Conservation (phyloP, 1,140 invertebrate species). For the Diabrotica virgifera region DNA sequence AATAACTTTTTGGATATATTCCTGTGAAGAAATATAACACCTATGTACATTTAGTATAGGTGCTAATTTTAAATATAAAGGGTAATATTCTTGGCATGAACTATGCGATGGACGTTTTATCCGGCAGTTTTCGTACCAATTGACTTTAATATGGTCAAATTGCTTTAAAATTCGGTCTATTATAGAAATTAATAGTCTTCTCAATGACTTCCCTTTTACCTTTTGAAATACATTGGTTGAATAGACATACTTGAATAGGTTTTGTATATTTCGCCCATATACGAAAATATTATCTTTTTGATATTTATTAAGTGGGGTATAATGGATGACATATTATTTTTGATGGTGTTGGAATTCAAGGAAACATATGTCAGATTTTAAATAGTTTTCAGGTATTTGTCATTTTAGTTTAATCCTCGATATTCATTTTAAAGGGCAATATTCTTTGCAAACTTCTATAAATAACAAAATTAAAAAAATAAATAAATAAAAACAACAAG, state of each 20-base stretch:
- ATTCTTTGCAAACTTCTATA: too few species aligned
- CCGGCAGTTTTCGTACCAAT: constrained; percentile 30
- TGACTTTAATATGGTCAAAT: constrained; percentile 47
- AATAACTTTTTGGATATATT: not conserved
- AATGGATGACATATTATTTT: constrained; percentile 13
- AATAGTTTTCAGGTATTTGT: not conserved
- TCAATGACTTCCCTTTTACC: constrained; percentile 8
- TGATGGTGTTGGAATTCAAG: constrained; percentile 8
- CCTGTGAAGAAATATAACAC: not conserved
- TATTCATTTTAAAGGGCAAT: too few species aligned
- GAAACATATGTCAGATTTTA: constrained; percentile 1
- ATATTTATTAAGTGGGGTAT: constrained; percentile 17
- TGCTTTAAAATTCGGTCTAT: constrained; percentile 44
- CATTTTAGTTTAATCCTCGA: too few species aligned
- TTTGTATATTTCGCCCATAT: constrained; percentile 9
- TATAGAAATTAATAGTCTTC: constrained; percentile 37
- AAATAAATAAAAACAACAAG: too few species aligned
- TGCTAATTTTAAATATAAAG: not conserved
- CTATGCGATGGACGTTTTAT: not conserved
- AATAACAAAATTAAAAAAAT: too few species aligned
- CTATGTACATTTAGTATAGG: not conserved
- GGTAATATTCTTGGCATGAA: not conserved
- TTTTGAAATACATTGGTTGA: constrained; percentile 17
- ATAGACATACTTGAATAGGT: constrained; percentile 12
- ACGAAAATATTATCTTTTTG: constrained; percentile 15